These are phyloP conservation scores for Agelaius phoeniceus DNA, from an alignment of 2,113 vertebrate genomes.

Conservation along the genomic window DNA sequence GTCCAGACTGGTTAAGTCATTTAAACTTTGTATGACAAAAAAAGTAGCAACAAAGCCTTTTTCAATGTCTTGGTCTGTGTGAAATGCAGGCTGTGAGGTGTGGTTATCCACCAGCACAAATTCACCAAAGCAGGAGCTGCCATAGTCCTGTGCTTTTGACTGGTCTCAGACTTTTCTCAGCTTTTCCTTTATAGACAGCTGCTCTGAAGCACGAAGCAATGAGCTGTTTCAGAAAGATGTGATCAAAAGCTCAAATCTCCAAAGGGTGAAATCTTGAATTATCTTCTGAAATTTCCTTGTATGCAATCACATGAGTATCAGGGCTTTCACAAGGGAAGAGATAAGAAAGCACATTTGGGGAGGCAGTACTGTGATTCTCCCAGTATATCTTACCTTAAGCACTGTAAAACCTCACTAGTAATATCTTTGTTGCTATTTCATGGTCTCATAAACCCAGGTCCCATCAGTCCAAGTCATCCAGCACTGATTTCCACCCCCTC, in stretches of 20 bases:
- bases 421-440: not conserved
- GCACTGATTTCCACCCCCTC: not conserved
- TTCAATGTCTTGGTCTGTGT: not conserved
- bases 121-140: not conserved
- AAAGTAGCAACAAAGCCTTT: not conserved
- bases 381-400: not conserved
- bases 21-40: not conserved
- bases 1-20: not conserved
- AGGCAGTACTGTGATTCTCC: not conserved
- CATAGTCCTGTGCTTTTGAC: not conserved
- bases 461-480: not conserved
- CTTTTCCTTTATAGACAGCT: not conserved
- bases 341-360: not conserved
- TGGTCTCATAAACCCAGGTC: not conserved
- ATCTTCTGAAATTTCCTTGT: not conserved
- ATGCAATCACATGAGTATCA: not conserved
- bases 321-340: not conserved
- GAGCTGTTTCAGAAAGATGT: not conserved
- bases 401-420: not conserved
- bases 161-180: not conserved
- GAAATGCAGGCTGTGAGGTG: not conserved
- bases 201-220: not conserved
- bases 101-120: not conserved
- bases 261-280: not conserved
- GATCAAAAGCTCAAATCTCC: not conserved